A percentile compares a stretch with the other conserved stretches of the same genome.
phyloP scores from a whole-genome alignment of 92 coral and sea anemone species.

The Parazoanthus atlanticus region DNA sequence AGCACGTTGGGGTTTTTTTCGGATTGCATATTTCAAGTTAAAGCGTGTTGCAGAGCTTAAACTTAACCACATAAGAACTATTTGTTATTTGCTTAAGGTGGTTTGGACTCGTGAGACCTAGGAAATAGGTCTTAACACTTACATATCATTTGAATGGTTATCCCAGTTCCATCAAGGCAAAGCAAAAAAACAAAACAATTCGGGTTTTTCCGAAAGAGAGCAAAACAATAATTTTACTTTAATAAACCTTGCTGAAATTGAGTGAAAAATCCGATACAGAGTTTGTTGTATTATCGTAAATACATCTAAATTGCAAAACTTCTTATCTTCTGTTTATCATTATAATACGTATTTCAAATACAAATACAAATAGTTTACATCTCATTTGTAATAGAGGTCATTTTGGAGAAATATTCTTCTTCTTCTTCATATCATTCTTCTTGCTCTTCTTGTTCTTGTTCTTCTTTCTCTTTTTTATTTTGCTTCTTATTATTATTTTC shows the following conservation, averaged over 20 bases:
- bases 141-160: too few species aligned
- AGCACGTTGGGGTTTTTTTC: neutral
- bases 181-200: neutral
- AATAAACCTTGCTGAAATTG: neutral
- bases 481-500: too few species aligned
- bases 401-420: too few species aligned
- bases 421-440: too few species aligned
- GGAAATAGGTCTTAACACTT: neutral
- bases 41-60: constrained; percentile 1
- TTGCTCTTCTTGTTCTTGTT: too few species aligned
- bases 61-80: neutral
- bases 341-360: too few species aligned
- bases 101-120: neutral
- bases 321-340: too few species aligned
- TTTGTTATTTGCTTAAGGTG: neutral
- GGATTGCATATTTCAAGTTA: neutral
- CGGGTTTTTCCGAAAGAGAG: neutral
- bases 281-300: neutral
- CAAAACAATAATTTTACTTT: neutral
- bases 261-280: neutral
- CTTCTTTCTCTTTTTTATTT: too few species aligned
- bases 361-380: too few species aligned
- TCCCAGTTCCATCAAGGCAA: neutral
- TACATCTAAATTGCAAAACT: too few species aligned
- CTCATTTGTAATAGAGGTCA: too few species aligned